A percentile compares a stretch with the other conserved stretches of the same genome.
Conservation (phyloP, 92 coral and sea anemone species). For the Palythoa caribaeorum region DNA sequence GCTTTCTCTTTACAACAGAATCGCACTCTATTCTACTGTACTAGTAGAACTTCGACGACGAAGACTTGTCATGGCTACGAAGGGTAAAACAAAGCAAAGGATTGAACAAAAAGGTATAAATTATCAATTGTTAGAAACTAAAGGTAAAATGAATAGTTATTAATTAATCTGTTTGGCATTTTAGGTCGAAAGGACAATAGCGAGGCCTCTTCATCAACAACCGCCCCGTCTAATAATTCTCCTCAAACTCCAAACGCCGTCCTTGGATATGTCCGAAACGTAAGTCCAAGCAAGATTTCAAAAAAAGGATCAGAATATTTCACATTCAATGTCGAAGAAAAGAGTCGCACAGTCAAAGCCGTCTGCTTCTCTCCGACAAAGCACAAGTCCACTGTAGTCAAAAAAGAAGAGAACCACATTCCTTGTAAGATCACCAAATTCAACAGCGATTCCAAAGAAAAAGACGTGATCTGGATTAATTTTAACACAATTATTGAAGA, state of each 20-base stretch:
- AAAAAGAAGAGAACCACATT: constrained; percentile 47
- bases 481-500: constrained; percentile 46
- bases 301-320: constrained; percentile 52
- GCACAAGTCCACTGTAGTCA: constrained; percentile 40
- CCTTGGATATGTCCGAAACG: constrained; percentile 54
- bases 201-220: constrained; percentile 45
- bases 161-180: constrained; percentile 40
- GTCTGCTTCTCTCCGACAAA: constrained; percentile 59
- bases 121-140: constrained; percentile 39
- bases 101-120: constrained; percentile 38
- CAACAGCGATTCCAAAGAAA: constrained; percentile 35
- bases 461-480: constrained; percentile 44
- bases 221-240: constrained; percentile 44
- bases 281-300: constrained; percentile 40
- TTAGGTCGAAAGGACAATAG: constrained; percentile 41
- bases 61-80: constrained; percentile 44
- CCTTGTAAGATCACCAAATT: constrained; percentile 52
- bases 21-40: constrained; percentile 44
- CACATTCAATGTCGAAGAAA: constrained; percentile 47
- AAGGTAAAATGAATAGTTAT: constrained; percentile 38
- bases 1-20: constrained; percentile 42
- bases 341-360: constrained; percentile 47
- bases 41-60: constrained; percentile 44
- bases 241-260: constrained; percentile 43
- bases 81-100: constrained; percentile 38